These are phyloP conservation scores for Agrotis segetum DNA, from an alignment of 2,888 invertebrate genomes.

Conservation along the genomic window DNA sequence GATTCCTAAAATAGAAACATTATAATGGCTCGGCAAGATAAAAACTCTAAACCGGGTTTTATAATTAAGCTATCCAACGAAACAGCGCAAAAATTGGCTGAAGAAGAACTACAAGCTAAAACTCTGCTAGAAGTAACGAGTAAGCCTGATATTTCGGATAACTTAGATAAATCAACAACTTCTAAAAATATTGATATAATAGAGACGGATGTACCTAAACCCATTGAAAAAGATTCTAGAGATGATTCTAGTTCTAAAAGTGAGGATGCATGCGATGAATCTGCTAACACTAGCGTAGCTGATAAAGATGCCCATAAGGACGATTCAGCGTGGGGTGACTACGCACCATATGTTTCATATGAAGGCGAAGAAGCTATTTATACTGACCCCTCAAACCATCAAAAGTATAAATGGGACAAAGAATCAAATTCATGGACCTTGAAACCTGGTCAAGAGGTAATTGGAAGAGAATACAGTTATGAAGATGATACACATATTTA, in stretches of 20 bases:
- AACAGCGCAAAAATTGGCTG: constrained; percentile 86
- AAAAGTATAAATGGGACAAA: constrained; percentile 92
- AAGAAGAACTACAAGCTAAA: constrained; percentile 78
- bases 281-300: constrained; percentile 7
- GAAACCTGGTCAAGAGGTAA: constrained; percentile 76
- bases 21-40: constrained; percentile 79
- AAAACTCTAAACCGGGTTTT: constrained; percentile 81
- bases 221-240: constrained; percentile 12
- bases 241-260: constrained; percentile 4
- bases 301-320: constrained; percentile 22
- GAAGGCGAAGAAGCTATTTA: constrained; percentile 94
- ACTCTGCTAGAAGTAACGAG: constrained; percentile 30
- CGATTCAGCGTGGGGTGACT: constrained; percentile 79
- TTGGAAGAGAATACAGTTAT: constrained; percentile 91
- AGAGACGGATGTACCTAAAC: constrained; percentile 26
- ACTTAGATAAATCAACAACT: constrained; percentile 12
- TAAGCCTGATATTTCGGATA: constrained; percentile 27
- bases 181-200: constrained; percentile 18
- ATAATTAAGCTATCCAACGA: constrained; percentile 87
- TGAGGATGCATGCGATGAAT: constrained; percentile 7
- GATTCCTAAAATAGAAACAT: constrained; percentile 29
- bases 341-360: constrained; percentile 92
- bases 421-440: constrained; percentile 88
- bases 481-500: constrained; percentile 95
- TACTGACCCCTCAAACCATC: constrained; percentile 93